Evolutionary conservation across 92 coral and sea anemone species (phyloP), one percentile per base, ranked within the genome.

Genomic region (Desmophyllum pertusum): DNA sequence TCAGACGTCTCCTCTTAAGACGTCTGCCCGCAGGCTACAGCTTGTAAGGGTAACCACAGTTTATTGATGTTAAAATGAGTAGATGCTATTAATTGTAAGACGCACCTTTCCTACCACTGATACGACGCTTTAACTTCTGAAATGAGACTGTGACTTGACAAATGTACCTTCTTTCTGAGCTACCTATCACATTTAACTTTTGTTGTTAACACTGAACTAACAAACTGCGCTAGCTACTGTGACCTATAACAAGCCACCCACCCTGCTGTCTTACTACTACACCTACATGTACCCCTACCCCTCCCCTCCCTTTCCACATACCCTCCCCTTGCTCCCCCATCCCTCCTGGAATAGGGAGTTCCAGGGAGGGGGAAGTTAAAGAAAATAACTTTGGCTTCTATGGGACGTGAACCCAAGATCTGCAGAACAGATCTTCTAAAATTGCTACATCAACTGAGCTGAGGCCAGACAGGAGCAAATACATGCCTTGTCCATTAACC

Each of bases 91-190:
- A 14, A 48, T 67, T 33, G 23, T 15, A 31, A 59, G 38, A 67
- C 84, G 35, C 51, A 80, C 84, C 84, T 80, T 68, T 80, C 37
- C 6, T n/a, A n/a, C n/a, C n/a, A n/a, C n/a, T n/a, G n/a, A n/a
- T 51, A 15, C n/a, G 76, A 45, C 52, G 77, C 50, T 50, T 67
- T 14, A 80, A 17, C 59, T 36, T 68, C 31, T 36, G 84, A 11
- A 80, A 73, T 25, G 84, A 80, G 84, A 80, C 67, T 80, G 79
- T 8, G 86, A 82, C 61, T 72, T 82, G 86, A 82, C 86, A 41
- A 82, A 82, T 10, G 86, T 82, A 63, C 86, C 79, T 72, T 72
- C 86, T 59, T 82, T 82, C 79, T 82, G 71, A 30, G 84, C 68
- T 69, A 68, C 84, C 84, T 80, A n/a, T 36, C 66, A 69, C 52